Conservation (phyloP, 2,113 vertebrate species). For the Alexandromys fortis region DNA sequence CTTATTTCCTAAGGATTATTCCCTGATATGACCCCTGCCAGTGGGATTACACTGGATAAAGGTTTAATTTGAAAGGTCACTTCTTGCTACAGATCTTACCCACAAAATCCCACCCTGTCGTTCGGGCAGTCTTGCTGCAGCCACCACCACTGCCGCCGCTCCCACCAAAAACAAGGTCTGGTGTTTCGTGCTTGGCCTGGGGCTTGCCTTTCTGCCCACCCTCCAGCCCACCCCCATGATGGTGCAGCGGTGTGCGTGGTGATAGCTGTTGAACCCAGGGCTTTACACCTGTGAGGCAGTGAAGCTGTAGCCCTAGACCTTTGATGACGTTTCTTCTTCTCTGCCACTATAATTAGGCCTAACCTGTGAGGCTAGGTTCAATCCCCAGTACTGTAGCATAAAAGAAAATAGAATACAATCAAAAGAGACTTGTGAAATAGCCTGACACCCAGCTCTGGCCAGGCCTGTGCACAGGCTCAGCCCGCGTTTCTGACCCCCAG, state of each 20-base stretch:
- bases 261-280: not conserved
- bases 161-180: not conserved
- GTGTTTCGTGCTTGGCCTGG: not conserved
- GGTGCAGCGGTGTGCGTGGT: no score
- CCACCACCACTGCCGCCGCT: accelerated
- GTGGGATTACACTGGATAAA: not conserved
- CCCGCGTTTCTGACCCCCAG: not conserved
- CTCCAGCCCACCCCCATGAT: not conserved
- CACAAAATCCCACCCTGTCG: not conserved
- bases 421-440: no score
- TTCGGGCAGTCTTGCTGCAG: no score
- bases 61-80: not conserved
- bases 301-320: not conserved
- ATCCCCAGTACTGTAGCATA: not conserved
- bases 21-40: not conserved
- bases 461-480: not conserved
- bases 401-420: not conserved
- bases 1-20: not conserved
- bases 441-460: not conserved
- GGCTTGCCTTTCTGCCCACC: not conserved
- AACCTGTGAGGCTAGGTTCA: not conserved
- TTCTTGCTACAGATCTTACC: not conserved
- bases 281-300: no score
- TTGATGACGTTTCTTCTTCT: not conserved
- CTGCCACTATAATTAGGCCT: not conserved